Evolutionary conservation across 2,888 invertebrate genomes (phyloP).

Genomic region (Latrodectus elegans): DNA sequence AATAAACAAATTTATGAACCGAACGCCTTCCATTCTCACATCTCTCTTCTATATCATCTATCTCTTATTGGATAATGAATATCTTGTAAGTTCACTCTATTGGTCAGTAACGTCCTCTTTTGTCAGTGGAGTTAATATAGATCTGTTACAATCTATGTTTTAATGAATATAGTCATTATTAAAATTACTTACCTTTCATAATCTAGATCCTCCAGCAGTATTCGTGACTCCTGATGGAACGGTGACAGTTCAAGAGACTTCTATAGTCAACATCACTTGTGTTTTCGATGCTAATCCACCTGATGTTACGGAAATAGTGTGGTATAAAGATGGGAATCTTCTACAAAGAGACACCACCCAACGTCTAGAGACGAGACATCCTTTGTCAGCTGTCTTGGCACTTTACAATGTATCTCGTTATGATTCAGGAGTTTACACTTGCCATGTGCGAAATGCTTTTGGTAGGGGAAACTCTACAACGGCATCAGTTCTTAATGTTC

Average conservation of each 20-base stretch:
- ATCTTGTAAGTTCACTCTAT: too few species aligned
- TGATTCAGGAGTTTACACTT: constrained; percentile 90
- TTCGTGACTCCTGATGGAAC: constrained; percentile 82
- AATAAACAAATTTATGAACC: too few species aligned
- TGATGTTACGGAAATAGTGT: constrained; percentile 83
- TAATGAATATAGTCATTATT: constrained; percentile 15
- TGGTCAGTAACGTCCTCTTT: too few species aligned
- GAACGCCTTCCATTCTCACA: too few species aligned
- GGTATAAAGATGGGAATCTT: constrained; percentile 77
- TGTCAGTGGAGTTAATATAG: background rate
- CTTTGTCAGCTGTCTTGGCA: constrained; percentile 80
- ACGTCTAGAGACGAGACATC: constrained; percentile 72
- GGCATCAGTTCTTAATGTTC: constrained; percentile 84
- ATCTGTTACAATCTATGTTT: background rate
- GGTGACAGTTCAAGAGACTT: constrained; percentile 86
- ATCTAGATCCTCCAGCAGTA: constrained; percentile 89
- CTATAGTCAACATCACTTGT: constrained; percentile 84
- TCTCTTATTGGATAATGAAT: too few species aligned
- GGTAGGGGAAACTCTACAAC: constrained; percentile 85
- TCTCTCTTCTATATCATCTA: too few species aligned
- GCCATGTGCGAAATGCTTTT: constrained; percentile 86
- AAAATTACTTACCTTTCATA: background rate
- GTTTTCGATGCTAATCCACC: constrained; percentile 91
- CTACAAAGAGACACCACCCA: constrained; percentile 80
- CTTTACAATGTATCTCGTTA: constrained; percentile 84